Base-by-base conservation (phyloP, 2,888 invertebrate species). In the Callyntrura guangdongensis region DNA sequence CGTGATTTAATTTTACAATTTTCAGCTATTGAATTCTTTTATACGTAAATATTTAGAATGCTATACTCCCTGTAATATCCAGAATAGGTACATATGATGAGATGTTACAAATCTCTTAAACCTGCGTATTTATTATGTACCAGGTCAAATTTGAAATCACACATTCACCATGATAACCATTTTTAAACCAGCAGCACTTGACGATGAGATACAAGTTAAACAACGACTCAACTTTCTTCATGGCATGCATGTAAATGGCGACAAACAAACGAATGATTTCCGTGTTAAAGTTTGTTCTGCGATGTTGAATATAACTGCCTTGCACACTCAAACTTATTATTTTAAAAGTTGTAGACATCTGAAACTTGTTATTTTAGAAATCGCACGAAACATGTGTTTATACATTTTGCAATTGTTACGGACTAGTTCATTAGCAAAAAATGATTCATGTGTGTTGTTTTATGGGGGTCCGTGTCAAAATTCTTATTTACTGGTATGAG, bases 331-430 rank as follows among this genome's bases (percentile, higher is more conserved):
- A 17, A 8, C 36, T 67, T 36, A n/a, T n/a, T 49, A 12, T 77
- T 56, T 25, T 64, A 5, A 53, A 56, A 72, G n/a, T 72, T 72
- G 45, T 72, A 45, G 72, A 45, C 72, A 72, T 72, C 22, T 45
- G 20, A 27, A 25, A 49, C 74, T 49, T 20, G 11, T 49, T 25
- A 25, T 25, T 59, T 36, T 72, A 47, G n/a, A n/a, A n/a, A 59
- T 17, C 74, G 14, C 27, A 53, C 9, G 56, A 53, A 53, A 77
- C 77, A 77, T 77, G 77, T 77, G 77, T 77, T 74, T 22, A 20
- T 72, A 47, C 47, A 74, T 12, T n/a, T 49, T 47, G 4, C 25
- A 20, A 3, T 27, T 3, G 77, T 53, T 53, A 56, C 77, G 77
- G 77, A 53, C 77, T 53, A 77, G 25, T 77, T 77, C 53, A 14